Evolutionary conservation across 2,113 vertebrate genomes (phyloP), one percentile per base, ranked within the genome.

Genomic region (Paracanthobrama guichenoti): DNA sequence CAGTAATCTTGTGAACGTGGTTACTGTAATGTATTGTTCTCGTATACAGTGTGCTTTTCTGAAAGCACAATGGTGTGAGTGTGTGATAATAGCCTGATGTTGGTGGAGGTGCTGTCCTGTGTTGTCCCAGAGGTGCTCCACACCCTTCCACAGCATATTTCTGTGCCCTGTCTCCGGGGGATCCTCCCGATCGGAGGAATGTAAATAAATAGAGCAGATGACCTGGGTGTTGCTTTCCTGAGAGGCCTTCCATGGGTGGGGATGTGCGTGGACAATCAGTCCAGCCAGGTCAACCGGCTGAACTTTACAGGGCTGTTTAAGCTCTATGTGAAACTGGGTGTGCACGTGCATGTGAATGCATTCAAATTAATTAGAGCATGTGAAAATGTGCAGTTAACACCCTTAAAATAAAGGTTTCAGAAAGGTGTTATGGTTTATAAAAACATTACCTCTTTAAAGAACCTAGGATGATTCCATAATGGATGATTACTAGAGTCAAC

Each of bases 171-270:
- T 89, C 89, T 89, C 88, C 64, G 87, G 88, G 90, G 91, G 89
- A 88, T 89, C 87, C 87, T 73, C 62, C 82, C 76, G 79, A 87
- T 90, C 86, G 85, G 67, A 76, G 26, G 57, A 87, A 86, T 89
- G 88, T 90, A 91, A 92, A 93, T 93, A 94, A 93, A 92, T 93
- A 93, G 91, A 90, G 87, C 89, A 86, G 87, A 90, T 85, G 86
- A 92, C 84, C 89, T 91, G 91, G 92, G 93, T 89, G 93, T 92
- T 90, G 86, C 89, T 93, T 94, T 93, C 93, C 91, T 91, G 92
- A 91, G 89, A 86, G 88, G 85, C 88, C 86, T 13, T 60, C 53
- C 75, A 77, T 86, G 92, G 91, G 91, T 88, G 92, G 89, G 89
- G 87, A 87, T 69, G 8, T 55, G 6, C 83, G 6, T 71, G 85